These are phyloP conservation scores for Pseudopleuronectes americanus DNA, from an alignment of 2,797 vertebrate genomes.

Conservation along the genomic window DNA sequence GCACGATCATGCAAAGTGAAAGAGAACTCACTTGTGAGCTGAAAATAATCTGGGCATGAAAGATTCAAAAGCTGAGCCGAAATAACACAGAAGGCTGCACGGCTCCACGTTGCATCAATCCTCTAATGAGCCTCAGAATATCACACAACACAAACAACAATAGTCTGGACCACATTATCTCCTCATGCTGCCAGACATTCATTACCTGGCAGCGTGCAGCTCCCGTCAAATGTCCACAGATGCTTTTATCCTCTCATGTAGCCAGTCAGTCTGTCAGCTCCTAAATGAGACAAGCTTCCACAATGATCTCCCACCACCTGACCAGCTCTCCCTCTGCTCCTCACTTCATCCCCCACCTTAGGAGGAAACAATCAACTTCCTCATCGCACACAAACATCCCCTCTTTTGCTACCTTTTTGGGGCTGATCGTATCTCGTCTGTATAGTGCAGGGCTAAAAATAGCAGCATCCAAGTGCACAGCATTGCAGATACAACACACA, in stretches of 20 bases:
- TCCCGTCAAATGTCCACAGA: conserved; percentile 64
- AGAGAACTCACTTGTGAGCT: not conserved
- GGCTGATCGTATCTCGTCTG: conserved; percentile 39
- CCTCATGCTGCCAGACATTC: conserved; percentile 34
- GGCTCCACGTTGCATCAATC: conserved; percentile 23
- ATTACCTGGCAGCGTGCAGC: conserved; percentile 69
- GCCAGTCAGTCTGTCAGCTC: conserved; percentile 45
- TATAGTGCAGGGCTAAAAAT: conserved; percentile 49
- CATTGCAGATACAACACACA: conserved; percentile 22
- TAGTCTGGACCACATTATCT: conserved; percentile 20
- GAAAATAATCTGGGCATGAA: conserved; percentile 3
- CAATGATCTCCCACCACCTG: conserved; percentile 59
- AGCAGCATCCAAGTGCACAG: conserved; percentile 16
- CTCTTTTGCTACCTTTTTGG: conserved; percentile 6
- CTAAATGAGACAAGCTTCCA: conserved; percentile 44
- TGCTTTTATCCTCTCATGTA: conserved; percentile 25
- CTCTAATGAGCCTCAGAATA: conserved; percentile 28
- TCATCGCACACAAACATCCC: conserved; percentile 41
- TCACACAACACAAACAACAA: conserved; percentile 52
- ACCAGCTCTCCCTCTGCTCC: conserved; percentile 46
- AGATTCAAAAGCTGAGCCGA: not conserved
- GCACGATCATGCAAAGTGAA: not conserved
- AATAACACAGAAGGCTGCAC: conserved; percentile 25
- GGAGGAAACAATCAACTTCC: conserved; percentile 37
- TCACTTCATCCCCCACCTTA: conserved; percentile 34